These are phyloP conservation scores for Pilophorus perplexus DNA, from an alignment of 2,888 invertebrate species.

Conservation along the genomic window DNA sequence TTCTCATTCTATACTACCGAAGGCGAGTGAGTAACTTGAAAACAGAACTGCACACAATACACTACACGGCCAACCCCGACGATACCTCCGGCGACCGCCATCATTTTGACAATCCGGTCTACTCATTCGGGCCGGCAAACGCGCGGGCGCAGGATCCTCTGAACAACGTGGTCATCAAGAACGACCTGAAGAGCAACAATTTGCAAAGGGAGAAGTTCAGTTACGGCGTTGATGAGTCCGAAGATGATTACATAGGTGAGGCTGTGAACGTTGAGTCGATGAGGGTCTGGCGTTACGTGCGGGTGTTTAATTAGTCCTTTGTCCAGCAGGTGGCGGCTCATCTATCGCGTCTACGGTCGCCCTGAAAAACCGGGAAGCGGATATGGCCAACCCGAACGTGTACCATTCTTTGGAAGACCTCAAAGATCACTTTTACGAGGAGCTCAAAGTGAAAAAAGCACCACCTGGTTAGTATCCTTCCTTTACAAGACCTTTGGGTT, in stretches of 20 bases:
- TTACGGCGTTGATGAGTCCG: conserved; percentile 56
- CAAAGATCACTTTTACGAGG: conserved; percentile 83
- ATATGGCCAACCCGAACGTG: conserved; percentile 77
- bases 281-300: neutral
- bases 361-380: conserved; percentile 77
- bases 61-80: conserved; percentile 78
- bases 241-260: conserved; percentile 47
- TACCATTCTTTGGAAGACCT: conserved; percentile 70
- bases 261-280: neutral
- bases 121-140: conserved; percentile 58
- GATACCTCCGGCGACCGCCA: conserved; percentile 62
- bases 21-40: conserved; percentile 77
- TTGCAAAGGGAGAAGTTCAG: conserved; percentile 60
- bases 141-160: conserved; percentile 51
- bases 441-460: conserved; percentile 64
- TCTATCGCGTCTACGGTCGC: conserved; percentile 54
- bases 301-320: neutral
- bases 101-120: conserved; percentile 91
- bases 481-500: neutral
- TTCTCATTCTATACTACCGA: conserved; percentile 73
- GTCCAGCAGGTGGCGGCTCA: neutral
- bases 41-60: conserved; percentile 71
- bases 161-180: conserved; percentile 57
- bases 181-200: conserved; percentile 60
- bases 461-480: conserved; percentile 61